Base-by-base conservation (phyloP, 2,888 invertebrate species). In the Trachelus iudaicus region DNA sequence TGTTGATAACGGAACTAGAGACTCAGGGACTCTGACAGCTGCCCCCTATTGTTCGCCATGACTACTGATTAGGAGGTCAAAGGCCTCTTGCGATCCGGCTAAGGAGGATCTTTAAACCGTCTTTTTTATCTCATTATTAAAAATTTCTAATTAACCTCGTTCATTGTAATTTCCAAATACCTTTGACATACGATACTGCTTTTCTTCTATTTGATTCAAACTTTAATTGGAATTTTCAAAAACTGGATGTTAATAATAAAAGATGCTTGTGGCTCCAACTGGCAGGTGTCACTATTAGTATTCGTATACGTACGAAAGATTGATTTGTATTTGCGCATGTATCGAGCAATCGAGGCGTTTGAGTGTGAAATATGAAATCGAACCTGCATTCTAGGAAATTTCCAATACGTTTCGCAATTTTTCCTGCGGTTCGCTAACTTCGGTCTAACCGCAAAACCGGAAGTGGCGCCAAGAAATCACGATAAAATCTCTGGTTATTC, bases 1-100 rank as follows among this genome's bases (percentile, higher is more conserved):
- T 88, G 88, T 85, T 89, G 88, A 89, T 89, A 88, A 89, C 82
- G 83, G 81, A 56, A 33, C 34, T 74, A 74, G 13, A 34, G 74
- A 73, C 81, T 81, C 82, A 83, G 82, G 82, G 82, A 82, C 77
- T 77, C 79, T 85, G 85, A 84, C 87, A 88, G 86, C 89, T 87
- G 87, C 83, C 86, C 78, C 87, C 83, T 84, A 85, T 88, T 87
- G 84, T 88, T 87, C 85, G 85, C 15, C 56, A 71, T 30, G 69
- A 34, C 35, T 71, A 76, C 79, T 85, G 82, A 87, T 86, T 82
- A 85, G 83, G 71, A 81, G 88, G 89, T 87, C 87, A 88, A 89
- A 87, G 85, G 82, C 87, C 88, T 83, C 81, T 83, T 81, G 80
- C 80, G 33, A 71, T 31, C 34, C 1, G 31, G 31, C 71, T 31